phyloP scores from a whole-genome alignment of 2,888 invertebrate genomes.

The Auanema sp. region DNA sequence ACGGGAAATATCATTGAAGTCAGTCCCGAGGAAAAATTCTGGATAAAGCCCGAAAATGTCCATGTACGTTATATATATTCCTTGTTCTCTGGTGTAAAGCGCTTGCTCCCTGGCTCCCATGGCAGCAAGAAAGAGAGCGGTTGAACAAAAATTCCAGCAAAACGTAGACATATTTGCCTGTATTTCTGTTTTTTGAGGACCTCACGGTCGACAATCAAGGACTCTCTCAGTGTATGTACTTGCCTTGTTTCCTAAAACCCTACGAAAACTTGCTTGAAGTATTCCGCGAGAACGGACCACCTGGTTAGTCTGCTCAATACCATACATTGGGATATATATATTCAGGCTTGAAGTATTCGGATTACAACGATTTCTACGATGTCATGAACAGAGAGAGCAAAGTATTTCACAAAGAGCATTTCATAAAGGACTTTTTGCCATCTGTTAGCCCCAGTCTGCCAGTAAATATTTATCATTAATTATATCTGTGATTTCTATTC shows the following conservation, averaged over 20 bases:
- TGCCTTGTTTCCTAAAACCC: slow-evolving; percentile 24
- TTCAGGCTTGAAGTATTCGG: neutral
- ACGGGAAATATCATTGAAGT: slow-evolving; percentile 43
- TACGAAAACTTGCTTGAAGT: slow-evolving; percentile 33
- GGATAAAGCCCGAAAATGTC: slow-evolving; percentile 32
- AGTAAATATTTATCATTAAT: neutral
- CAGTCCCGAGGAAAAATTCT: slow-evolving; percentile 40
- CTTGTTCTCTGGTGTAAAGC: too few relatives aligned
- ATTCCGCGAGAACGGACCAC: slow-evolving; percentile 42
- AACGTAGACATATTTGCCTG: neutral
- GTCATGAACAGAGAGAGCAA: neutral
- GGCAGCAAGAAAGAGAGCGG: neutral
- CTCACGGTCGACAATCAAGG: slow-evolving; percentile 23
- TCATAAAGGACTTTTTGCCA: neutral
- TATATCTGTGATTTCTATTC: neutral
- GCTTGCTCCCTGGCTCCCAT: slow-evolving; percentile 9
- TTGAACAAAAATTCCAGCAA: neutral
- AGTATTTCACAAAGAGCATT: neutral
- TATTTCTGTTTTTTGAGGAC: slow-evolving; percentile 14
- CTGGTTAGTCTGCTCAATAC: slow-evolving; percentile 15
- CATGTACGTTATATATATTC: slow-evolving; percentile 22
- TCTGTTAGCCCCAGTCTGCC: neutral
- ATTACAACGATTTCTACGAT: slow-evolving; percentile 1
- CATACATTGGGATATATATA: too few relatives aligned
- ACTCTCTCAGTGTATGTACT: slow-evolving; percentile 21